Evolutionary conservation across 64 coral and sea anemone genomes (phyloP).

Genomic region (Cladopsammia gracilis): DNA sequence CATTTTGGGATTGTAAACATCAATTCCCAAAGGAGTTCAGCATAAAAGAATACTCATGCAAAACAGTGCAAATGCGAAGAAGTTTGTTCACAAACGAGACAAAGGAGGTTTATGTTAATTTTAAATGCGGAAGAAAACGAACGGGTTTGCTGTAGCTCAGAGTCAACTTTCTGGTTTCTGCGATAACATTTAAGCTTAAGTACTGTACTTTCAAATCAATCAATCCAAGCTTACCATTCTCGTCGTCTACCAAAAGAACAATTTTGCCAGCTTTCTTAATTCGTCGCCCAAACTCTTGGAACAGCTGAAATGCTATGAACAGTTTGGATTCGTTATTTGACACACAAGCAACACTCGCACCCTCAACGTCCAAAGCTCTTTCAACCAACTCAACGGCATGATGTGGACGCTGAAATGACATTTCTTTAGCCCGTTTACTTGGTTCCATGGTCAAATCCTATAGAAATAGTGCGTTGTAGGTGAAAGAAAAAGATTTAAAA

Average conservation of each 20-base stretch:
- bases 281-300: slow-evolving; percentile 23
- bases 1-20: too few species aligned
- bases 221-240: neutral
- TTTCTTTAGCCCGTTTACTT: neutral
- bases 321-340: slow-evolving; percentile 15
- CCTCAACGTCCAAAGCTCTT: neutral
- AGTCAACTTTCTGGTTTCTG: neutral
- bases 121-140: too few species aligned
- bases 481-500: neutral
- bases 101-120: too few species aligned
- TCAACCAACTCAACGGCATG: slow-evolving; percentile 42
- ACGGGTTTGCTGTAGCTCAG: neutral
- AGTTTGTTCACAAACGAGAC: too few species aligned
- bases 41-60: too few species aligned
- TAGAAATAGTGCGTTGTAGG: neutral
- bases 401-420: slow-evolving; percentile 27
- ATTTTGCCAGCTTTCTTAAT: neutral
- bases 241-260: slow-evolving; percentile 33
- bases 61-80: too few species aligned
- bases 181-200: neutral
- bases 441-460: neutral
- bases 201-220: neutral
- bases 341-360: slow-evolving; percentile 36
- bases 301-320: slow-evolving; percentile 58
- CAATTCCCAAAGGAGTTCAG: too few species aligned